phyloP scores from a whole-genome alignment of 2,113 vertebrate species.

The Podiceps cristatus region DNA sequence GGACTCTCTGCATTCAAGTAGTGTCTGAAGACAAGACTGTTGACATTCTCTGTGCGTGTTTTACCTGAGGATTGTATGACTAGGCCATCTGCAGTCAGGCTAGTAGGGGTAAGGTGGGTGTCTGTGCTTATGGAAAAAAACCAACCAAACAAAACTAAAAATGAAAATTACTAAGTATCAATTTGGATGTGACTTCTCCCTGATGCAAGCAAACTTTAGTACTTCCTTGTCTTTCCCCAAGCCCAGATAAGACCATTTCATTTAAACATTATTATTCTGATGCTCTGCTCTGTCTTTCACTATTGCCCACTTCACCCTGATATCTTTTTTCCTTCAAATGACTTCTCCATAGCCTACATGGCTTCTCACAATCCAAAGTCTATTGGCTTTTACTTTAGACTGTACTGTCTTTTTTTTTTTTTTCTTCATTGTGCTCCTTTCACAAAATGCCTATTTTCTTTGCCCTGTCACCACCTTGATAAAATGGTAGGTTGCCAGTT shows the following conservation, averaged over 20 bases:
- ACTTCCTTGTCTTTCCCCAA: neutral
- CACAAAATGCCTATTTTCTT: neutral
- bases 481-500: neutral
- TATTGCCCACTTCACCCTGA: neutral
- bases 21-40: neutral
- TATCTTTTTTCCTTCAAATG: neutral
- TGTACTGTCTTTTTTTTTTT: neutral
- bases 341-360: neutral
- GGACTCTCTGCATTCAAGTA: neutral
- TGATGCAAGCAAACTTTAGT: neutral
- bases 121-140: neutral
- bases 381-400: neutral
- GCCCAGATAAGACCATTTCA: neutral
- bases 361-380: neutral
- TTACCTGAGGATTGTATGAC: neutral
- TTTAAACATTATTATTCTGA: neutral
- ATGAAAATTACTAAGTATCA: neutral
- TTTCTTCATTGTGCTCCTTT: neutral
- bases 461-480: neutral
- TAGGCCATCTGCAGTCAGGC: neutral
- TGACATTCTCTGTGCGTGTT: neutral
- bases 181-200: neutral
- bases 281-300: neutral
- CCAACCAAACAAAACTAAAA: neutral
- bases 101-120: neutral